phyloP scores from a whole-genome alignment of 2,888 invertebrate species.

The Pelosia muscerda region DNA sequence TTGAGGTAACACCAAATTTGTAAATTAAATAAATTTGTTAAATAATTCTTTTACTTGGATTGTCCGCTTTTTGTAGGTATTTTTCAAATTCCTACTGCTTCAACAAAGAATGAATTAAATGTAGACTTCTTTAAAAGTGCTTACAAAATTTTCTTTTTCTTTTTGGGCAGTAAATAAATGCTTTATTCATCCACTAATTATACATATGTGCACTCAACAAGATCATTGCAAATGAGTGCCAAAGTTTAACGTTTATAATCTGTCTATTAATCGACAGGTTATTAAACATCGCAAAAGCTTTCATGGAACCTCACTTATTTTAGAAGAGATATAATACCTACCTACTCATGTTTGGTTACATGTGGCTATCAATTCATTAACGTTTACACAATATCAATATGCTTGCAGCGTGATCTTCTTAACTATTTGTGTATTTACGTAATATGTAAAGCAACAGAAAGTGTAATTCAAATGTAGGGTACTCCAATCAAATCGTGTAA shows the following conservation, averaged over 20 bases:
- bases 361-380: constrained; percentile 9
- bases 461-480: constrained; percentile 50
- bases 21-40: not conserved
- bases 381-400: constrained; percentile 6
- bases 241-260: not conserved
- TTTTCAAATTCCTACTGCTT: too few relatives aligned
- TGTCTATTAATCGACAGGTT: not conserved
- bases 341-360: not conserved
- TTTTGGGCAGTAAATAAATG: not conserved
- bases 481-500: constrained; percentile 51
- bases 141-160: too few relatives aligned
- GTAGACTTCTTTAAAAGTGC: too few relatives aligned
- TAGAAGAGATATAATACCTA: not conserved
- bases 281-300: not conserved
- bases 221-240: not conserved
- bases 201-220: not conserved
- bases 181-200: not conserved
- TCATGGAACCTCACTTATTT: not conserved
- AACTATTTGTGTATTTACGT: constrained; percentile 24
- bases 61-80: too few relatives aligned
- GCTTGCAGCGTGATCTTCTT: constrained; percentile 16
- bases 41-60: not conserved
- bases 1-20: not conserved
- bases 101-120: too few relatives aligned
- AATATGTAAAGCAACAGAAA: constrained; percentile 34